phyloP scores from a whole-genome alignment of 1,140 invertebrate species.

The Tenebrio molitor region DNA sequence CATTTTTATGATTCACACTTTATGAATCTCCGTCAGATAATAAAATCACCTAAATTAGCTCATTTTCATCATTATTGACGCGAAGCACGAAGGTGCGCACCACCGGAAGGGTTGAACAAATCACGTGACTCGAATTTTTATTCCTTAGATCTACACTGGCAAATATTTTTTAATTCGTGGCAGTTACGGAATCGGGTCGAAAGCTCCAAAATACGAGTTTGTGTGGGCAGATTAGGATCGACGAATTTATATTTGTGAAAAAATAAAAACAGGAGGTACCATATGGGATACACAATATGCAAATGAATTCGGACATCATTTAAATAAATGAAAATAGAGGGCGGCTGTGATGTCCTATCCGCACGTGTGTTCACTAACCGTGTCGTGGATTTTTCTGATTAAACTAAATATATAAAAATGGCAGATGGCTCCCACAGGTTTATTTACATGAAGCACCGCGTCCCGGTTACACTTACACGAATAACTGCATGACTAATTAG shows the following conservation, averaged over 20 bases:
- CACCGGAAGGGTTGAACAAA: no score
- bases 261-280: conserved; percentile 28
- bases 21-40: conserved; percentile 12
- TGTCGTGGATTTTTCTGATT: conserved; percentile 53
- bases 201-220: conserved; percentile 8
- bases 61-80: neutral
- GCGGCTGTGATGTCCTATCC: conserved; percentile 38
- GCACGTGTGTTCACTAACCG: conserved; percentile 52
- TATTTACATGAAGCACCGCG: neutral
- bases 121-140: no score
- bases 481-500: neutral
- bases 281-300: conserved; percentile 47
- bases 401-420: conserved; percentile 48
- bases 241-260: conserved; percentile 26
- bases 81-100: neutral
- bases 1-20: conserved; percentile 36
- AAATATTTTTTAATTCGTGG: no score
- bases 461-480: no score
- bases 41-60: conserved; percentile 10
- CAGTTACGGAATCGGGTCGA: no score
- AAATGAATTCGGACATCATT: conserved; percentile 50
- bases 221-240: conserved; percentile 25
- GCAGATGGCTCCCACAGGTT: conserved; percentile 46
- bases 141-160: no score
- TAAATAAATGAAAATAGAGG: conserved; percentile 51